phyloP scores from a whole-genome alignment of 2,113 vertebrate genomes.

The Panthera leo region DNA sequence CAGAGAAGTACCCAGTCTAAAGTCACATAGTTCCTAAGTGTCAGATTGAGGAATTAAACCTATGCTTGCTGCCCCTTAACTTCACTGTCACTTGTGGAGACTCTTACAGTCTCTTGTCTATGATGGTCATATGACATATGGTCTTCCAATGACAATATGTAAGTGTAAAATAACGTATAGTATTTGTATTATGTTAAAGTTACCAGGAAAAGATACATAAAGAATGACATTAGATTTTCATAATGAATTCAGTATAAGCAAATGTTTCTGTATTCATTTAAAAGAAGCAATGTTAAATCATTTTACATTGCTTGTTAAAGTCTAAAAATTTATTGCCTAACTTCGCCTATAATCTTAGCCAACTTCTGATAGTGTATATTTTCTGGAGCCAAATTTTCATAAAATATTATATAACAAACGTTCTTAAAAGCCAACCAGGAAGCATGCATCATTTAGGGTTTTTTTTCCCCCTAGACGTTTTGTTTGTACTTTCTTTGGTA shows the following conservation, averaged over 20 bases:
- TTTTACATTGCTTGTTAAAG: not conserved
- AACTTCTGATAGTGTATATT: not conserved
- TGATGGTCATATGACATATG: not conserved
- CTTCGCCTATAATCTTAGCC: not conserved
- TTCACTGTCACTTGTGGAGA: not conserved
- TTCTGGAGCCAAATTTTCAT: conserved; percentile 16
- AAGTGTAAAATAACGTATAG: not conserved
- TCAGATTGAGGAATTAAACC: not conserved
- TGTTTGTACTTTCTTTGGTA: not conserved
- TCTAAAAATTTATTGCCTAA: not conserved
- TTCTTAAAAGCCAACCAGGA: not conserved
- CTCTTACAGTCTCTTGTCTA: not conserved
- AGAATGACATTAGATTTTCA: not conserved
- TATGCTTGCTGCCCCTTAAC: not conserved
- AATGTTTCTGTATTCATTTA: not conserved
- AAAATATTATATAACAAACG: conserved; percentile 15
- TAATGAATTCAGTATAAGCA: not conserved
- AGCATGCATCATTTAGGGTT: not conserved
- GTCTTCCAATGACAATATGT: not conserved
- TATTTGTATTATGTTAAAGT: not conserved
- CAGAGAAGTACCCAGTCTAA: not conserved
- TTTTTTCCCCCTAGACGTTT: not conserved
- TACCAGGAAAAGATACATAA: not conserved
- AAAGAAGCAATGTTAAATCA: not conserved
- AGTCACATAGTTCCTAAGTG: not conserved